Percentiles rank a stretch among this genome's conserved stretches.
Conservation (phyloP, 2,113 vertebrate species). For the Gavia stellata region DNA sequence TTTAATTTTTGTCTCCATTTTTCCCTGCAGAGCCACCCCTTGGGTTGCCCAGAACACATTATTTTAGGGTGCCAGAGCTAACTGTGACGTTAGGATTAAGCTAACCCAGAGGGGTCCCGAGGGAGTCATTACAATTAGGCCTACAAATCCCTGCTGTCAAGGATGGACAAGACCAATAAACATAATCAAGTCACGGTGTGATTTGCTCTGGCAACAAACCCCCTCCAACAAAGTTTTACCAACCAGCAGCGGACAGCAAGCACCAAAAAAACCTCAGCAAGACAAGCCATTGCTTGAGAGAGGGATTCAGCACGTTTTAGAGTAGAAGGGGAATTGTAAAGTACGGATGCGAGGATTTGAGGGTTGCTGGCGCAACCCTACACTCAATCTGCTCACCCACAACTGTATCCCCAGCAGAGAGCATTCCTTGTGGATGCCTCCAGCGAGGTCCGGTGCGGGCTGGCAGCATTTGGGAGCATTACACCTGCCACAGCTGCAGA, state of each 20-base stretch:
- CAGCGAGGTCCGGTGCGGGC: rapidly evolving
- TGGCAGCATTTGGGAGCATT: background rate
- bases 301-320: background rate
- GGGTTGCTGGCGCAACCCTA: background rate
- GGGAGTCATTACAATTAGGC: background rate
- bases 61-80: background rate
- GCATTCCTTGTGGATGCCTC: rapidly evolving
- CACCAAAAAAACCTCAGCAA: background rate
- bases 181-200: rapidly evolving
- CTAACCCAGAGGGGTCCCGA: rapidly evolving
- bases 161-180: background rate
- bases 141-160: background rate
- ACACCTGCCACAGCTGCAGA: background rate
- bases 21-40: background rate
- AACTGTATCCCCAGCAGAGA: too few species aligned
- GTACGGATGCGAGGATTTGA: background rate
- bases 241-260: background rate
- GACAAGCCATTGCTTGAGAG: background rate
- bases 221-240: background rate
- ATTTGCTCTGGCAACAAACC: background rate
- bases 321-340: background rate
- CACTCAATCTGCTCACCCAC: rapidly evolving
- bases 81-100: background rate
- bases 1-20: background rate
- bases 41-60: rapidly evolving